phyloP scores from a whole-genome alignment of 2,113 vertebrate species.

The Microtus richardsoni region DNA sequence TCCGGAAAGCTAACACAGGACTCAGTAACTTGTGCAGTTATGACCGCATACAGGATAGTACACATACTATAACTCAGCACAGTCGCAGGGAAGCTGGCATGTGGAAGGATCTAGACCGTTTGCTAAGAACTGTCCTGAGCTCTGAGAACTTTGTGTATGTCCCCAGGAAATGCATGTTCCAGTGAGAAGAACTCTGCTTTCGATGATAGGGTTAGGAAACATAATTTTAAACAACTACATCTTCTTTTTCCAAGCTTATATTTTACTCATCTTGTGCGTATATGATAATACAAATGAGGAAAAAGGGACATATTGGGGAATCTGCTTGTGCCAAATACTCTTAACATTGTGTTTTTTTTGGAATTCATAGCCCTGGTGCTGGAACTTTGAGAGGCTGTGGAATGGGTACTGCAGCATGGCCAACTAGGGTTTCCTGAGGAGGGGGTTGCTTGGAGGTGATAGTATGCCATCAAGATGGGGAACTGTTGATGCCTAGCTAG shows the following conservation, averaged over 20 bases:
- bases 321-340: neutral
- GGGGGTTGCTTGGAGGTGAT: neutral
- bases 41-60: too few species aligned
- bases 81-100: neutral
- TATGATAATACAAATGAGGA: neutral
- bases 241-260: neutral
- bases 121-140: neutral
- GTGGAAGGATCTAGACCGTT: neutral
- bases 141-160: neutral
- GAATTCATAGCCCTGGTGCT: neutral
- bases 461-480: fast-evolving
- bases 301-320: neutral
- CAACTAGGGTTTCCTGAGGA: neutral
- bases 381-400: neutral
- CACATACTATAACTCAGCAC: neutral
- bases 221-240: neutral
- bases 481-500: neutral
- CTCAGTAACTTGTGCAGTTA: too few species aligned
- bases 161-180: neutral
- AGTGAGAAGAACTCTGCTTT: neutral
- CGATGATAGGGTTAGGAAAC: neutral
- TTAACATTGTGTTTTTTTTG: neutral
- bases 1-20: neutral
- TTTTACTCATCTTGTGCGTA: neutral
- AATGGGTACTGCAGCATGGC: fast-evolving